Evolutionary conservation across 2,888 invertebrate genomes (phyloP), one percentile per base, ranked within the genome.

Genomic region (Spilarctia lutea): DNA sequence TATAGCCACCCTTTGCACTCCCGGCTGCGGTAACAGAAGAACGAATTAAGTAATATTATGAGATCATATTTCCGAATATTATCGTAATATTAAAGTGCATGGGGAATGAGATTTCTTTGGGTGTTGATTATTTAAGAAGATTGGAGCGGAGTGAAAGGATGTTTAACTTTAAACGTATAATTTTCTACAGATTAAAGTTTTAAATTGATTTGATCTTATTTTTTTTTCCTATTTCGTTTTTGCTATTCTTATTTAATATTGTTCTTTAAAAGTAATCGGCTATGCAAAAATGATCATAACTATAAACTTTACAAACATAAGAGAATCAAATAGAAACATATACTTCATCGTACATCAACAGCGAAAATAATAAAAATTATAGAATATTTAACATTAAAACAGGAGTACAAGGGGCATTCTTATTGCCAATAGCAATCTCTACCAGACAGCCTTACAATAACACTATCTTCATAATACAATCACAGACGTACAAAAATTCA

Each of bases 41-140:
- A 35, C 48, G 63, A n/a, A 30, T 39, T 39, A 42, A 24, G 24
- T 52, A 69, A 66, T 42, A n/a, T 66, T 24, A 66, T 74, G 42
- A 52, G 65, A 66, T 70, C 60, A 60, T 70, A 39, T 74, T 74
- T 56, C 71, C 42, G 71, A 76, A 71, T 71, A 77, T 73, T 66
- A 65, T 71, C 20, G n/a, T 71, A 70, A 76, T 75, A 71, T 70
- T 33, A 66, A 63, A 70, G 35, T 56, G 52, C 35, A 69, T 69
- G 16, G 33, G 68, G n/a, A 35, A 69, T 56, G 18, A n/a, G 0
- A 35, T n/a, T 39, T 69, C n/a, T 27, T n/a, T 56, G 7, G 39
- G 56, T 16, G n/a, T 69, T 27, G 27, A 13, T 60, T 4, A 27
- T 60, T 30, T 16, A 2, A 27, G 2, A 27, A 30, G 60, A 30